Evolutionary conservation across 2,797 vertebrate genomes (phyloP).

Genomic region (Ceryle rudis): DNA sequence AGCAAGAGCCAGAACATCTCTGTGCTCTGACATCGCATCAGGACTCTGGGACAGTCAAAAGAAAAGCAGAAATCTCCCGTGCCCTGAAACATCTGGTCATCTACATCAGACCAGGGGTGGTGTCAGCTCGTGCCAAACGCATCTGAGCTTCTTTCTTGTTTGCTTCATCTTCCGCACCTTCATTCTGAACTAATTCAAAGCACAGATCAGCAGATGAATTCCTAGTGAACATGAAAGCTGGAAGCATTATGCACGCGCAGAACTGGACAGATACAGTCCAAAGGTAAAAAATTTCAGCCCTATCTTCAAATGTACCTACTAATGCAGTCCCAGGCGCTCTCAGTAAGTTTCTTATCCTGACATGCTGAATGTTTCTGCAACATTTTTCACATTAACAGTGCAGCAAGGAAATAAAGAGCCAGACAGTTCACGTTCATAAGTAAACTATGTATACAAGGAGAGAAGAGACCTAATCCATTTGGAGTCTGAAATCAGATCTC

Average conservation of each 20-base stretch:
- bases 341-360: not conserved
- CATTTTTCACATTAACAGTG: not conserved
- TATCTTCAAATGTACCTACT: not conserved
- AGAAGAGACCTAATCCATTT: not conserved
- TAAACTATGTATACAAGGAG: not conserved
- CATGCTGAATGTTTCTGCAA: not conserved
- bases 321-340: not conserved
- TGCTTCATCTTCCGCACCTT: not conserved
- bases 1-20: slow-evolving; percentile 54
- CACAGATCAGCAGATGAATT: not conserved
- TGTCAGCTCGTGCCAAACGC: not conserved
- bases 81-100: slow-evolving; percentile 45
- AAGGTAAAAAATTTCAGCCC: not conserved
- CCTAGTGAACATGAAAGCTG: not conserved
- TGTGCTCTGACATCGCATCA: not conserved
- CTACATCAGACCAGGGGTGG: not conserved
- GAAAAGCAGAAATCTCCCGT: not conserved
- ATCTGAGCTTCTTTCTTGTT: not conserved
- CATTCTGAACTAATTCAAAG: not conserved
- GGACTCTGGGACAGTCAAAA: not conserved
- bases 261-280: not conserved
- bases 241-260: not conserved
- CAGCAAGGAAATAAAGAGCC: slow-evolving; percentile 7
- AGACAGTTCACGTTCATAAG: not conserved
- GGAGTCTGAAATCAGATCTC: slow-evolving; percentile 24